Percentiles rank a stretch among this genome's conserved stretches.
phyloP scores from a whole-genome alignment of 2,797 vertebrate genomes.

The Lutjanus campechanus region DNA sequence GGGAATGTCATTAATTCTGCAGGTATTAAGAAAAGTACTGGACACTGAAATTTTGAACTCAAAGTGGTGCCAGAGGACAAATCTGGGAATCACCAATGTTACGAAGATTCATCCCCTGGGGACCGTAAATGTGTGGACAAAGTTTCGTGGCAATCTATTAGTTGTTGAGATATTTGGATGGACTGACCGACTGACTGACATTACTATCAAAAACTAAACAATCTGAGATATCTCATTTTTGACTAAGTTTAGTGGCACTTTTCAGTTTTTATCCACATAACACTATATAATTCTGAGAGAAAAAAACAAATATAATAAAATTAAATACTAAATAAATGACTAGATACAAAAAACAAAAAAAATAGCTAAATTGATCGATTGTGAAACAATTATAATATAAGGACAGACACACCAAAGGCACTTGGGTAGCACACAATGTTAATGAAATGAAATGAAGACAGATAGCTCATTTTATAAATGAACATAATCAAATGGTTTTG shows the following conservation, averaged over 20 bases:
- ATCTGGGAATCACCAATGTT: background rate
- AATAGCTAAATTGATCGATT: too few relatives aligned
- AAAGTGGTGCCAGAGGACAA: background rate
- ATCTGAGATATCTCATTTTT: background rate
- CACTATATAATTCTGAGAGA: too few relatives aligned
- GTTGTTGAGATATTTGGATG: background rate
- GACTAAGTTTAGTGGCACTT: too few relatives aligned
- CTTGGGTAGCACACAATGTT: too few relatives aligned
- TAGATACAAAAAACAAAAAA: too few relatives aligned
- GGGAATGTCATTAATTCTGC: background rate
- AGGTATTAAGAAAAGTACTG: background rate
- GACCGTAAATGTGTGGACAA: background rate
- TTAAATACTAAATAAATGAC: too few relatives aligned
- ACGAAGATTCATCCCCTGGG: background rate
- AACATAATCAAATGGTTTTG: background rate
- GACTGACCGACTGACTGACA: too few relatives aligned
- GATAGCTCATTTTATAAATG: background rate
- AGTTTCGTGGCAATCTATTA: background rate
- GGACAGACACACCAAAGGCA: too few relatives aligned
- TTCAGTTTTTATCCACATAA: too few relatives aligned
- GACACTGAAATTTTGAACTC: background rate
- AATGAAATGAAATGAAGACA: too few relatives aligned
- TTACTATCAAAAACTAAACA: background rate
- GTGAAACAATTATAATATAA: too few relatives aligned
- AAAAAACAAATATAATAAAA: too few relatives aligned